A percentile compares a stretch with the other conserved stretches of the same genome.
These are phyloP conservation scores for Oreochromis mossambicus DNA, from an alignment of 2,797 vertebrate species.

Conservation along the genomic window DNA sequence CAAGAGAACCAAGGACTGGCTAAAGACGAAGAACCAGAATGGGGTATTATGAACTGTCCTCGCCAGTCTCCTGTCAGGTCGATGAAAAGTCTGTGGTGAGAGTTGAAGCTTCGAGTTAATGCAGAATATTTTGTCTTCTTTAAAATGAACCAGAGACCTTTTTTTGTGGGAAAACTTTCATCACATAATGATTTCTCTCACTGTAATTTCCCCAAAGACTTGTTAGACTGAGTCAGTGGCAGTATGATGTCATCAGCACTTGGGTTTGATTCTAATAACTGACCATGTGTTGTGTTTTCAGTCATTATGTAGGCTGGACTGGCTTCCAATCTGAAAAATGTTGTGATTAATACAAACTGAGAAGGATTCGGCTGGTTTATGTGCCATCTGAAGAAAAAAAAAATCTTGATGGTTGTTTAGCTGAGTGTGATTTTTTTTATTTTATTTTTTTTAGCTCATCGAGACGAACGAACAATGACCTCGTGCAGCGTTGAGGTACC, in stretches of 20 bases:
- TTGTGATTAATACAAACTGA: background rate
- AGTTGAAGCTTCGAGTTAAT: background rate
- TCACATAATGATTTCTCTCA: too few species aligned
- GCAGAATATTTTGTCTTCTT: background rate
- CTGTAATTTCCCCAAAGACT: too few species aligned
- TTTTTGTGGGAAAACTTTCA: background rate
- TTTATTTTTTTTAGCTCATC: background rate
- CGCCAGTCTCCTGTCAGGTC: background rate
- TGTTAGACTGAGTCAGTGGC: too few species aligned
- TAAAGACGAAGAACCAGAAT: background rate
- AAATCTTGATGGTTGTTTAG: too few species aligned
- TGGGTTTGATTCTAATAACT: background rate
- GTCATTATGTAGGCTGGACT: background rate
- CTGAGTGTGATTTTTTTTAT: too few species aligned
- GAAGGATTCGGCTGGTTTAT: background rate
- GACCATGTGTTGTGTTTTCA: background rate
- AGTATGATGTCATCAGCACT: too few species aligned
- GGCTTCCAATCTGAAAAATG: background rate
- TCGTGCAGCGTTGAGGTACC: background rate
- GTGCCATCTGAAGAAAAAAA: background rate
- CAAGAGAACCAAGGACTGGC: background rate
- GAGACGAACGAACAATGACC: background rate
- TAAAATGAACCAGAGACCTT: background rate
- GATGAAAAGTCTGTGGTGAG: background rate
- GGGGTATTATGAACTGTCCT: background rate